phyloP scores from a whole-genome alignment of 1,140 invertebrate species.

The Lerema accius region DNA sequence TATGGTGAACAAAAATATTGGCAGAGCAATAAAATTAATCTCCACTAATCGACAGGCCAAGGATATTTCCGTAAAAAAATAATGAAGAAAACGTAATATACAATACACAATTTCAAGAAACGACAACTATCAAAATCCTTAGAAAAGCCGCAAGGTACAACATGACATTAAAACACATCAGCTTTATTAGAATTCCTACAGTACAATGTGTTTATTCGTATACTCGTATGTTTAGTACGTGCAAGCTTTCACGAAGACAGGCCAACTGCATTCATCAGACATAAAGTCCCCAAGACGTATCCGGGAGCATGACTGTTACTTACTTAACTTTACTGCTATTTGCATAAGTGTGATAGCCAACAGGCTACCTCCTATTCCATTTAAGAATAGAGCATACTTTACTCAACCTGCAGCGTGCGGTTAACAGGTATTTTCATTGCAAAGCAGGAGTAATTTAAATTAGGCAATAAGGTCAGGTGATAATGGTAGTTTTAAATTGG shows the following conservation, averaged over 20 bases:
- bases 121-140: slow-evolving; percentile 23
- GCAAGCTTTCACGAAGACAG: slow-evolving; percentile 42
- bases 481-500: too few species aligned
- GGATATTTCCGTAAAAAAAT: too few species aligned
- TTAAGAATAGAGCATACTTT: not conserved
- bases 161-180: slow-evolving; percentile 48
- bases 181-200: slow-evolving; percentile 54
- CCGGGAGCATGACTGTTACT: slow-evolving; percentile 41
- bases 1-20: too few species aligned
- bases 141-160: slow-evolving; percentile 29
- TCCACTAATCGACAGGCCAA: too few species aligned
- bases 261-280: slow-evolving; percentile 45
- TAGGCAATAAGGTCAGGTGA: not conserved
- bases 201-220: slow-evolving; percentile 37
- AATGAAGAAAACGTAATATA: not conserved
- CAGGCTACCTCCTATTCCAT: slow-evolving; percentile 14
- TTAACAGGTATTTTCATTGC: not conserved
- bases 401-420: not conserved
- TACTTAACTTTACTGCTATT: slow-evolving; percentile 30
- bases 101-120: slow-evolving; percentile 13
- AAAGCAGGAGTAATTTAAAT: not conserved
- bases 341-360: slow-evolving; percentile 27
- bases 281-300: slow-evolving; percentile 50
- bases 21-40: too few species aligned
- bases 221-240: slow-evolving; percentile 43